Conservation (phyloP, 2,113 vertebrate species). For the Brachirus orientalis region DNA sequence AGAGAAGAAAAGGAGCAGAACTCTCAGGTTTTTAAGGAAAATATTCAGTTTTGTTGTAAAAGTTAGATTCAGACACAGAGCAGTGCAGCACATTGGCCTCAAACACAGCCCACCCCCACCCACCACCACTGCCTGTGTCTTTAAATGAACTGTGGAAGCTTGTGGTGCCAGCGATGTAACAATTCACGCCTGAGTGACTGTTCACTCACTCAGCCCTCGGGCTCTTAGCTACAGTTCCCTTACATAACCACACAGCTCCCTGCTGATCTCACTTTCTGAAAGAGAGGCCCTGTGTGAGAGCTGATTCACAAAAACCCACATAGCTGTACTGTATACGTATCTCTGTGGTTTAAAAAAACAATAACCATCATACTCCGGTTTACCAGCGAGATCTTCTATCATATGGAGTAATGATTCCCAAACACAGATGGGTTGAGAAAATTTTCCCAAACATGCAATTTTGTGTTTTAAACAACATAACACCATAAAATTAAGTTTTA, state of each 20-base stretch:
- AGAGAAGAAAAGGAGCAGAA: not conserved
- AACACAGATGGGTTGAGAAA: too few species aligned
- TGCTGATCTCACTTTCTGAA: constrained; percentile 15
- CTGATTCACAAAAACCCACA: constrained; percentile 56
- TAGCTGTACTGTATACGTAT: constrained; percentile 40
- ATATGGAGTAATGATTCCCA: too few species aligned
- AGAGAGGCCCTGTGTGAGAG: constrained; percentile 33
- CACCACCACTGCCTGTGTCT: not conserved
- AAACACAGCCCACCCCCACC: not conserved
- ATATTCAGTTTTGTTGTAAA: not conserved
- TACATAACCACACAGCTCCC: constrained; percentile 57
- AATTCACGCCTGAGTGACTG: constrained; percentile 56
- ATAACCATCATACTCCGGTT: not conserved
- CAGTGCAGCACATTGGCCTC: not conserved
- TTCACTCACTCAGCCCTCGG: constrained; percentile 42
- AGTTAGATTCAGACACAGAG: not conserved
- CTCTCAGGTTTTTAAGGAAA: not conserved
- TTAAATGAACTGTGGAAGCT: constrained; percentile 6
- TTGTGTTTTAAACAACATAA: too few species aligned
- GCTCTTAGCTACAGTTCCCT: constrained; percentile 47
- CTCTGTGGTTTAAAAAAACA: constrained; percentile 4
- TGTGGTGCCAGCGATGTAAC: constrained; percentile 38
- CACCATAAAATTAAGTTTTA: too few species aligned
- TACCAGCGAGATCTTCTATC: too few species aligned
- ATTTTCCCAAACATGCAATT: too few species aligned